Percentiles rank a stretch among this genome's conserved stretches.
Evolutionary conservation across 2,888 invertebrate genomes (phyloP).

Genomic region (Rhimphoctona megacephalus): DNA sequence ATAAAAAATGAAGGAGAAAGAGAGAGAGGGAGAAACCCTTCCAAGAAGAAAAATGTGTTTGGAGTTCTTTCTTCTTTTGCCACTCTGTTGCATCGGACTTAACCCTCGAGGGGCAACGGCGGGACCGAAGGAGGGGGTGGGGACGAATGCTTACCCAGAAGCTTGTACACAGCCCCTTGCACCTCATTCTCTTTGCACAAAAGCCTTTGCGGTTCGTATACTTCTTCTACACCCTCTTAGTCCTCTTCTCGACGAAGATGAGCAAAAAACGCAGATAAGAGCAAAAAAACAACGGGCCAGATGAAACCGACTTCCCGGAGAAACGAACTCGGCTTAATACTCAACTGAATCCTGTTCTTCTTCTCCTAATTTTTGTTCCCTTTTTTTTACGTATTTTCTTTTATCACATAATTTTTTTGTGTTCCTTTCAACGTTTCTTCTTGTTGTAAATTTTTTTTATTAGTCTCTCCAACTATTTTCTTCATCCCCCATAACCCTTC

Average conservation of each 20-base stretch:
- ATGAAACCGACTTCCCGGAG: slow-evolving; percentile 23
- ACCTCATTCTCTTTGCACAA: slow-evolving; percentile 15
- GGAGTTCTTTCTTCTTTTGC: slow-evolving; percentile 24
- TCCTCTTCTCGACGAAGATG: slow-evolving; percentile 20
- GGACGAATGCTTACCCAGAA: slow-evolving; percentile 27
- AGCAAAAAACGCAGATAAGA: slow-evolving; percentile 4
- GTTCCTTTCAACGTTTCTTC: background rate
- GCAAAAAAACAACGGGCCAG: slow-evolving; percentile 6
- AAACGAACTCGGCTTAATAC: slow-evolving; percentile 31
- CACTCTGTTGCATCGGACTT: slow-evolving; percentile 42
- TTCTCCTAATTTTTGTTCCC: background rate
- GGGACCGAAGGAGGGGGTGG: background rate
- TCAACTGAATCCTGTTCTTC: slow-evolving; percentile 32
- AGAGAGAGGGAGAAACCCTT: background rate
- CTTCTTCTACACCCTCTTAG: slow-evolving; percentile 45
- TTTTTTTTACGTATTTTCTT: slow-evolving; percentile 20
- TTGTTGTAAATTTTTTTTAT: slow-evolving; percentile 22
- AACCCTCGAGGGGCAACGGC: slow-evolving; percentile 14
- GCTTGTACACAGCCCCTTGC: slow-evolving; percentile 14
- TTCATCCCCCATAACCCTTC: slow-evolving; percentile 15
- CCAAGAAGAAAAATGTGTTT: slow-evolving; percentile 37
- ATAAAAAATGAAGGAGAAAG: background rate
- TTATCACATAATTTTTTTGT: background rate
- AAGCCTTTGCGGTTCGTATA: slow-evolving; percentile 36
- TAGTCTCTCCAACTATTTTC: slow-evolving; percentile 15